Base-by-base conservation (phyloP, 2,888 invertebrate genomes). In the Priocnemis perturbator region DNA sequence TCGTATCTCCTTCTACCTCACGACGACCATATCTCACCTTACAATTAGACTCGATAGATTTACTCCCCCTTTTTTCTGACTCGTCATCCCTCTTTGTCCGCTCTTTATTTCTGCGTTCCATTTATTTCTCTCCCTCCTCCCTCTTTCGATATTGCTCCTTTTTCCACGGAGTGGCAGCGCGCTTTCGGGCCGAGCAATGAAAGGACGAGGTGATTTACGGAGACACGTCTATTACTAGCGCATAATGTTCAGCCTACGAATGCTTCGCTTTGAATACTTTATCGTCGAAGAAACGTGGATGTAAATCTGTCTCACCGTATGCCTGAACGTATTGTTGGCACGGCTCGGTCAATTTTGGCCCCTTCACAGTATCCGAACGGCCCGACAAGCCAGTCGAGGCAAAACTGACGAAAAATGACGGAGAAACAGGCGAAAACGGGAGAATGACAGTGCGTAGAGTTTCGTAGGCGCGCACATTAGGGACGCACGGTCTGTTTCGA, bases 401-500 rank as follows among this genome's bases (percentile, higher is more conserved):
- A n/a, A n/a, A n/a, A 11, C 37, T 11, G 4, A 9, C 4, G 11
- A 37, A 37, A 5, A 9, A 3, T 56, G 17, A 56, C 30, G n/a
- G 37, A 62, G 48, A 67, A 63, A 52, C 26, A 50, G 58, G 53
- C 47, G 60, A 57, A 53, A 60, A 44, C 26, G 21, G 56, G 57
- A 57, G 57, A 37, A 21, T 19, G 30, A 47, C 37, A 63, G 47
- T 64, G 71, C 70, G 76, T 72, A 78, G 73, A 75, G 64, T 77
- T 79, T 79, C 77, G 78, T 81, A 72, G 81, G 71, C 69, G 64
- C 48, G 47, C 76, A 76, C 73, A 79, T 84, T 78, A 82, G 82
- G 77, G 75, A 83, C 83, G 81, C 81, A 83, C 79, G 81, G 85
- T 85, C 84, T 86, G 86, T 74, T 83, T 85, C 82, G 82, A 86